Evolutionary conservation across 2,797 vertebrate genomes (phyloP).

Genomic region (Pelochelys cantorii): DNA sequence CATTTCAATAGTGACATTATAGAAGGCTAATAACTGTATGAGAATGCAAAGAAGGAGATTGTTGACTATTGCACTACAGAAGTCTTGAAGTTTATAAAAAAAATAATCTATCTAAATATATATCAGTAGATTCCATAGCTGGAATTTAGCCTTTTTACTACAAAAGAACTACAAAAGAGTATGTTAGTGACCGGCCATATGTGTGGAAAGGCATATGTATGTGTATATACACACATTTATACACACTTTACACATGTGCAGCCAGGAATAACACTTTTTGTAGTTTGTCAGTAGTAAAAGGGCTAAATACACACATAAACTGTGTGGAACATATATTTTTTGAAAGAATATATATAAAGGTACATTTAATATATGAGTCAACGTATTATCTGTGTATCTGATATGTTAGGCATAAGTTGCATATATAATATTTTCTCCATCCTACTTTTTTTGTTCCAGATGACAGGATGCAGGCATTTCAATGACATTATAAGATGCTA

Average conservation of each 20-base stretch:
- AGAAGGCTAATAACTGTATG: not conserved
- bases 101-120: not conserved
- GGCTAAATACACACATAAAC: rapidly evolving
- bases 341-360: not conserved
- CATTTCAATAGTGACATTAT: not conserved
- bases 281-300: not conserved
- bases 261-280: not conserved
- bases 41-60: not conserved
- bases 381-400: no score
- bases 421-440: no score
- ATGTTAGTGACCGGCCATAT: not conserved
- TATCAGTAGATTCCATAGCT: not conserved
- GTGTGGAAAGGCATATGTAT: not conserved
- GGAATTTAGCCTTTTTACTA: rapidly evolving
- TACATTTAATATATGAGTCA: no score
- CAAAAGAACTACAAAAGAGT: not conserved
- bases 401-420: no score
- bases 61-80: not conserved
- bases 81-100: not conserved
- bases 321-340: not conserved
- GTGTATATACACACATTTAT: no score
- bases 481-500: no score
- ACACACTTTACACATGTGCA: not conserved
- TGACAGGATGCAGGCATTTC: no score
- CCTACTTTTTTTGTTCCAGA: no score